Conservation (phyloP, 2,113 vertebrate genomes). For the Typhlomys cinereus region DNA sequence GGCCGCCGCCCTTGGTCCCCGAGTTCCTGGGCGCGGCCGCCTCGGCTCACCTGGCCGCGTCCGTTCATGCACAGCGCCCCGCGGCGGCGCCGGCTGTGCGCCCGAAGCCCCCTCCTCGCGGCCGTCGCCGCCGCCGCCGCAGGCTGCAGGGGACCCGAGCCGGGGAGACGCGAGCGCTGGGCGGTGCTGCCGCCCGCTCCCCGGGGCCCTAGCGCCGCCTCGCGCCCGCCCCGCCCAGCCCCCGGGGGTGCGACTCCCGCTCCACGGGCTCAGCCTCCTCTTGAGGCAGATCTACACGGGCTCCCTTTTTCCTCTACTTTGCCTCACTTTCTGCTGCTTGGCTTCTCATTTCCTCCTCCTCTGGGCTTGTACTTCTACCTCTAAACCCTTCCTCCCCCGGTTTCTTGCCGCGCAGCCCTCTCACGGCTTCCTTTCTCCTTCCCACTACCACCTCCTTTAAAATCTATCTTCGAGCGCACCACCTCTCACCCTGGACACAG, state of each 20-base stretch:
- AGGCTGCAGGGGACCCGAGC: neutral
- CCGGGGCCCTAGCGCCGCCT: conserved; percentile 76
- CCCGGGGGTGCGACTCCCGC: neutral
- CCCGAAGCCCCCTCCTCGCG: neutral
- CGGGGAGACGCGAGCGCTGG: neutral
- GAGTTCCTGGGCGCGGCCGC: conserved; percentile 39
- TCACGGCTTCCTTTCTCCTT: neutral
- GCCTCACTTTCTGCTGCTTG: neutral
- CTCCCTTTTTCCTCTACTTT: too few relatives aligned
- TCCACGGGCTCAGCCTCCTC: too few relatives aligned
- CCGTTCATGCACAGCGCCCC: neutral
- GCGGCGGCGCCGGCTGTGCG: conserved; percentile 11
- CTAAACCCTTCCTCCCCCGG: neutral
- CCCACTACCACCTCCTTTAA: neutral
- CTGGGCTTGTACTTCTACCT: neutral
- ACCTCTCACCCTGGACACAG: too few relatives aligned
- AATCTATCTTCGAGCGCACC: neutral
- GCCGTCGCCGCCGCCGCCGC: neutral
- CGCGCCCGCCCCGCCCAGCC: neutral
- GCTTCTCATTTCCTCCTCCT: neutral
- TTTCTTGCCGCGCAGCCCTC: neutral
- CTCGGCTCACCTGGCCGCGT: conserved; percentile 61
- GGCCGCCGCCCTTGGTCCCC: neutral
- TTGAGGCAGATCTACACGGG: too few relatives aligned
- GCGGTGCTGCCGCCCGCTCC: conserved; percentile 38